phyloP scores from a whole-genome alignment of 2,797 vertebrate species.

The Megaceryle alcyon region DNA sequence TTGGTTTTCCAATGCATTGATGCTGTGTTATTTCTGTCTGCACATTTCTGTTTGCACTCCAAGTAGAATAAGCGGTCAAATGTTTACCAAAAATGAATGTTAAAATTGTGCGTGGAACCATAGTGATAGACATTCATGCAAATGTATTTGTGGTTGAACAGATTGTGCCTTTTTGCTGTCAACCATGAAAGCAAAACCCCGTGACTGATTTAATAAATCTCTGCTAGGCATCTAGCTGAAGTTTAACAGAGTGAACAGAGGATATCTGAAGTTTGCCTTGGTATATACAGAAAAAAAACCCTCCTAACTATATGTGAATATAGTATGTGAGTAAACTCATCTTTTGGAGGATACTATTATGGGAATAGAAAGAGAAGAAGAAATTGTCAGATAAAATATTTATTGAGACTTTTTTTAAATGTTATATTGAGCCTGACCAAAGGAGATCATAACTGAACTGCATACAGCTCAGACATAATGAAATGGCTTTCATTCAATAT shows the following conservation, averaged over 20 bases:
- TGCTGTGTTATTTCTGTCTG: not conserved
- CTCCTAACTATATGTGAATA: not conserved
- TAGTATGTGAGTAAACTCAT: not conserved
- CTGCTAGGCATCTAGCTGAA: not conserved
- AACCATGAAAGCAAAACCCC: not conserved
- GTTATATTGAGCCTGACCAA: not conserved
- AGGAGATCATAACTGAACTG: not conserved
- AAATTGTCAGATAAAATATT: slow-evolving; percentile 35
- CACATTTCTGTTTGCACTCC: not conserved
- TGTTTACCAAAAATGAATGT: not conserved
- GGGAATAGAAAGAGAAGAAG: not conserved
- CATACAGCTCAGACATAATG: not conserved
- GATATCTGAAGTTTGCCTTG: not conserved
- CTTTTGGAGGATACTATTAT: not conserved
- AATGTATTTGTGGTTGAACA: not conserved
- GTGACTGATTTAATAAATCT: slow-evolving; percentile 2
- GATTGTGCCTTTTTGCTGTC: not conserved
- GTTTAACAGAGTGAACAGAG: not conserved
- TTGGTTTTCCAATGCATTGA: not conserved
- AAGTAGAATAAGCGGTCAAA: not conserved
- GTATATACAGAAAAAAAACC: not conserved
- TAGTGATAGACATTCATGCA: not conserved
- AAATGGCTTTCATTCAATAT: slow-evolving; percentile 1
- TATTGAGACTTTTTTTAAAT: not conserved
- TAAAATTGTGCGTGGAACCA: not conserved